A percentile compares a stretch with the other conserved stretches of the same genome.
These are phyloP conservation scores for Neocrepidodera transversa DNA, from an alignment of 2,888 invertebrate species.

Conservation along the genomic window DNA sequence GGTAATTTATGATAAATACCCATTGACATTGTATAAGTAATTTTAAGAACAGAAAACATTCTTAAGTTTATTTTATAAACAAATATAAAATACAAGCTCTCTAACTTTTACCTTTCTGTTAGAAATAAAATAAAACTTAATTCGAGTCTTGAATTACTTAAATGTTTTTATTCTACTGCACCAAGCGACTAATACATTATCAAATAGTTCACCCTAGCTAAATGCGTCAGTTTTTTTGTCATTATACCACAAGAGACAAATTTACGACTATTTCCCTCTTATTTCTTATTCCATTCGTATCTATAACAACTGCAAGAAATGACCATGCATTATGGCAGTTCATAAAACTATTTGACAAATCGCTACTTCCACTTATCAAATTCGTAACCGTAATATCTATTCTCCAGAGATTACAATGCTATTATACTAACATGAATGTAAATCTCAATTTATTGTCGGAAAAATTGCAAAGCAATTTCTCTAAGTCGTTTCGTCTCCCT, in stretches of 20 bases:
- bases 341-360: conserved; percentile 11
- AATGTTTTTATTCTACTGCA: no score
- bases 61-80: no score
- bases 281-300: background rate
- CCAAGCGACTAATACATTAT: no score
- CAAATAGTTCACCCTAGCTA: no score
- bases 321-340: conserved; percentile 3
- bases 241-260: background rate
- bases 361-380: conserved; percentile 4
- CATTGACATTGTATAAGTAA: no score
- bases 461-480: conserved; percentile 10
- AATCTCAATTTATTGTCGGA: conserved; percentile 1
- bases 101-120: no score
- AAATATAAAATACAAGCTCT: no score
- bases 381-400: background rate
- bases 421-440: background rate
- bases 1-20: no score
- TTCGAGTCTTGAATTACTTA: no score
- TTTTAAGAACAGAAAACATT: no score
- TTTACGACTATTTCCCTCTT: background rate
- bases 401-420: background rate
- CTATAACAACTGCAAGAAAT: conserved; percentile 2
- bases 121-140: no score
- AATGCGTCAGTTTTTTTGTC: background rate
- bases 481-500: background rate